Conservation (phyloP, 2,888 invertebrate species). For the Orgyia antiqua region DNA sequence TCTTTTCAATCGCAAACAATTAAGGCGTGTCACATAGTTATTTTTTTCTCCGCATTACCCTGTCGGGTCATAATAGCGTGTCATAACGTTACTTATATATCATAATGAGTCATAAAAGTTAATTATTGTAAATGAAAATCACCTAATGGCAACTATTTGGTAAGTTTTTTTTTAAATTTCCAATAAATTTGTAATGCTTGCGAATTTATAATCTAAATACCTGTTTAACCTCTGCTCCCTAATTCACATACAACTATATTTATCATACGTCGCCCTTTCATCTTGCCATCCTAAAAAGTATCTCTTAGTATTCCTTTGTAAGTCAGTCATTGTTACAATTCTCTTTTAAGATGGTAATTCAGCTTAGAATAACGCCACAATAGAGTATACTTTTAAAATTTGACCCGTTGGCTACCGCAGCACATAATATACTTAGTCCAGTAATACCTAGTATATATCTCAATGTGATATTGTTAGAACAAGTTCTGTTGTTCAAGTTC, state of each 20-base stretch:
- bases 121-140: too few species aligned
- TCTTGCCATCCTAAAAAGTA: conserved; percentile 23
- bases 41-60: too few species aligned
- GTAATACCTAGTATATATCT: conserved; percentile 5
- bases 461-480: conserved; percentile 4
- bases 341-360: conserved; percentile 59
- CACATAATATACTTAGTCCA: conserved; percentile 10
- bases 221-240: conserved; percentile 3
- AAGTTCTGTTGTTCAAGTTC: too few species aligned
- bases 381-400: conserved; percentile 24
- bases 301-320: conserved; percentile 36
- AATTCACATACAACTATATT: conserved; percentile 8
- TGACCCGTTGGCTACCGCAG: conserved; percentile 20
- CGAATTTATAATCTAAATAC: background rate
- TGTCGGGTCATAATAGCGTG: too few species aligned
- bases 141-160: too few species aligned
- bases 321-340: conserved; percentile 35
- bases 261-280: conserved; percentile 14
- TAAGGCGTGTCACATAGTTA: too few species aligned
- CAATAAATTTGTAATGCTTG: too few species aligned
- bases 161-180: too few species aligned
- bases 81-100: too few species aligned
- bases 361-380: conserved; percentile 38
- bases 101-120: too few species aligned
- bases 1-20: too few species aligned